A percentile compares a stretch with the other conserved stretches of the same genome.
phyloP scores from a whole-genome alignment of 2,113 vertebrate species.

The Furnarius figulus region DNA sequence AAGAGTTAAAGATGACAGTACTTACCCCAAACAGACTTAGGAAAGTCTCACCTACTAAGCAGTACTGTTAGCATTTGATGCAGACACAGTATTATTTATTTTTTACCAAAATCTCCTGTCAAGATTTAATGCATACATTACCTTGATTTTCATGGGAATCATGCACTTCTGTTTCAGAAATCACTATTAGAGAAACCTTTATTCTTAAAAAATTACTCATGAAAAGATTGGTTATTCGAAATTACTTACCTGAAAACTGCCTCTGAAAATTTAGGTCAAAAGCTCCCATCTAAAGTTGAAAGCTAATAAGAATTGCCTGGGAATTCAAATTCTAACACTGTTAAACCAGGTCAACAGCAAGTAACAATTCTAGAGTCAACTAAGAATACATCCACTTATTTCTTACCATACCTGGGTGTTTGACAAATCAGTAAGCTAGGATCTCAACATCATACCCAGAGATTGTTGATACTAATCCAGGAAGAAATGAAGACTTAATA shows the following conservation, averaged over 20 bases:
- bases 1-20: constrained; percentile 57
- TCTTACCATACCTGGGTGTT: background rate
- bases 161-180: background rate
- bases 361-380: background rate
- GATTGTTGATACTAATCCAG: background rate
- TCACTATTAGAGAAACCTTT: background rate
- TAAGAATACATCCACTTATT: background rate
- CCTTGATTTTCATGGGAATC: background rate
- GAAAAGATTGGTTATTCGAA: background rate
- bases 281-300: background rate
- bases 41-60: constrained; percentile 31
- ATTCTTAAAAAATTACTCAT: background rate
- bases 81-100: background rate
- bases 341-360: constrained; percentile 15
- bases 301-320: background rate
- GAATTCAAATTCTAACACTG: background rate
- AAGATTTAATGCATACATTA: background rate
- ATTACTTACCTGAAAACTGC: constrained; percentile 6
- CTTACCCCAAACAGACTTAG: constrained; percentile 68
- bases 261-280: background rate
- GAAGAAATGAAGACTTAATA: background rate
- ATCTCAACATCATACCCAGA: background rate
- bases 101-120: background rate
- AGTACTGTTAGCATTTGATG: constrained; percentile 24
- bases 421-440: background rate